Evolutionary conservation across 2,113 vertebrate genomes (phyloP).

Genomic region (Halcyon senegalensis): DNA sequence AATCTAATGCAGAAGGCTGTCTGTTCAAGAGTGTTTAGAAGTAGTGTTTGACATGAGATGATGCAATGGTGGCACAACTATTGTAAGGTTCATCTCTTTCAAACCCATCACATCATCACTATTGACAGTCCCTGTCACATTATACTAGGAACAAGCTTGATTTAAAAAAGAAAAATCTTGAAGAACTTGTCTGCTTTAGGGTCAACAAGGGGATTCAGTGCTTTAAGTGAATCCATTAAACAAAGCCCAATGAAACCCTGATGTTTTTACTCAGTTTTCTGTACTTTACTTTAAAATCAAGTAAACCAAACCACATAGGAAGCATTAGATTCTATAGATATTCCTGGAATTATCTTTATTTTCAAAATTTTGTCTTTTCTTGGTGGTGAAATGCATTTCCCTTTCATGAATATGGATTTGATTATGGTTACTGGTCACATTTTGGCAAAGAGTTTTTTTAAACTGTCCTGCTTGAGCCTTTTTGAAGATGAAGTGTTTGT

Average conservation of each 20-base stretch:
- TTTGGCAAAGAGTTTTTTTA: neutral
- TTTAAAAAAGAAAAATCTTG: neutral
- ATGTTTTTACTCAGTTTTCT: neutral
- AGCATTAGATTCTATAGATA: neutral
- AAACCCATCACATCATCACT: neutral
- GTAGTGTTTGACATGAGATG: neutral
- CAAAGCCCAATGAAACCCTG: neutral
- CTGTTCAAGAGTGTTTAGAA: neutral
- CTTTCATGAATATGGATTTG: accelerated
- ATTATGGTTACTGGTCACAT: neutral
- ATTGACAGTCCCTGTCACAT: neutral
- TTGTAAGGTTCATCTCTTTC: neutral
- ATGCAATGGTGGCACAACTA: neutral
- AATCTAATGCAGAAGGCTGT: neutral
- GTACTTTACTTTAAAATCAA: neutral
- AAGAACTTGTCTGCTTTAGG: neutral
- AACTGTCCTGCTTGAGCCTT: neutral
- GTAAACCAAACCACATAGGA: neutral
- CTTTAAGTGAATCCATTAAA: neutral
- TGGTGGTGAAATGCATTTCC: neutral
- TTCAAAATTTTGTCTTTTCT: neutral
- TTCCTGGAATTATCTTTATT: neutral
- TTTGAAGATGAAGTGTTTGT: neutral
- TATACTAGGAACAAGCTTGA: neutral
- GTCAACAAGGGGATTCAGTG: neutral